These are phyloP conservation scores for Pipistrellus kuhlii DNA, from an alignment of 2,797 vertebrate genomes.

Conservation along the genomic window DNA sequence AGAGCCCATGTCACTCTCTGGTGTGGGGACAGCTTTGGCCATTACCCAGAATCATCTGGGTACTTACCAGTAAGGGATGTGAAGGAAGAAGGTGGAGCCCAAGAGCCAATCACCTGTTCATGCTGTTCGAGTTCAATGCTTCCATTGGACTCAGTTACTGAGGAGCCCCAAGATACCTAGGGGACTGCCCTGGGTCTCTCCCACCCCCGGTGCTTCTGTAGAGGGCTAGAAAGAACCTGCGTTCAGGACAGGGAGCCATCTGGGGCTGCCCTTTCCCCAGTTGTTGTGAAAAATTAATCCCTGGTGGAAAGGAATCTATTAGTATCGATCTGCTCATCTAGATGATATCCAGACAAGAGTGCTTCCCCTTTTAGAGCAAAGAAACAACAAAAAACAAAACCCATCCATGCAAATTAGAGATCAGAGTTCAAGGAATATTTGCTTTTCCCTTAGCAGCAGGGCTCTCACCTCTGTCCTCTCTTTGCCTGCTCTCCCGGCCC, in stretches of 20 bases:
- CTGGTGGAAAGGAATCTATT: not conserved
- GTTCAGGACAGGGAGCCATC: not conserved
- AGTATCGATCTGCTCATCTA: not conserved
- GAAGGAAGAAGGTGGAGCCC: not conserved
- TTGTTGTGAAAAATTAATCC: not conserved
- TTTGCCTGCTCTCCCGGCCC: not conserved
- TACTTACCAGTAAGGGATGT: not conserved
- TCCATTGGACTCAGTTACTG: not conserved
- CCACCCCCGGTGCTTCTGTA: not conserved
- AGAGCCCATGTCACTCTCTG: not conserved
- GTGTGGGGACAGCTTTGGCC: not conserved
- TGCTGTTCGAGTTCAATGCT: not conserved
- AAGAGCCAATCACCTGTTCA: not conserved
- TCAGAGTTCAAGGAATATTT: not conserved
- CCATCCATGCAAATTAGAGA: not conserved
- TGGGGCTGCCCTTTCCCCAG: not conserved
- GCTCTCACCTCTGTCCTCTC: not conserved
- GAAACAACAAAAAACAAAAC: not conserved
- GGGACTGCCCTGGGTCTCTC: not conserved
- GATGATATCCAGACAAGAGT: not conserved
- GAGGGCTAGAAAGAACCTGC: not conserved
- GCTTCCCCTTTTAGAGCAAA: constrained; percentile 12
- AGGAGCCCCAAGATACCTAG: not conserved
- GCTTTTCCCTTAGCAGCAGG: not conserved
- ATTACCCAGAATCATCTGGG: not conserved